These are phyloP conservation scores for Onychomys torridus DNA, from an alignment of 2,797 vertebrate species.

Conservation along the genomic window DNA sequence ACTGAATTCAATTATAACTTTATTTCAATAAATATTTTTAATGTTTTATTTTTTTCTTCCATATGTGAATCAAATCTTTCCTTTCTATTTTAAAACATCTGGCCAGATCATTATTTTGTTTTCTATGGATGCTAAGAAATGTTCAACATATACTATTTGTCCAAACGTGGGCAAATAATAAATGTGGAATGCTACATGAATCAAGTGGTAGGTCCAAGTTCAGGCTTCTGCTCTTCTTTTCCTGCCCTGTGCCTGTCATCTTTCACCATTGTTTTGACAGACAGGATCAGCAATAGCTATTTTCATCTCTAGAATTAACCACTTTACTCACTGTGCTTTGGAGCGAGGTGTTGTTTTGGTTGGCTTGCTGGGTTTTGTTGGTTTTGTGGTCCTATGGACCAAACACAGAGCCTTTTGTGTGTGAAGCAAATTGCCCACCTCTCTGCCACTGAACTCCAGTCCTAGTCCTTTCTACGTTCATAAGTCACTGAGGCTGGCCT, in stretches of 20 bases:
- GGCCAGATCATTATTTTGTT: background rate
- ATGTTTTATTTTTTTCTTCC: background rate
- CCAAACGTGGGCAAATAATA: background rate
- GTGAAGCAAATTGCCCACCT: background rate
- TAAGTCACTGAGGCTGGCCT: background rate
- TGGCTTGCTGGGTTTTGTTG: background rate
- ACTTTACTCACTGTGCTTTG: background rate
- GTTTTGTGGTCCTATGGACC: background rate
- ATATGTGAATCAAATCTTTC: background rate
- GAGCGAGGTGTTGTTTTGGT: background rate
- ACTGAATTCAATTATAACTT: background rate
- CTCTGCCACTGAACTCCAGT: background rate
- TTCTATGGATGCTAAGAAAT: background rate
- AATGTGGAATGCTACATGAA: background rate
- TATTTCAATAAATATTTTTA: slow-evolving; percentile 24
- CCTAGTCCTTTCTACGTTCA: background rate
- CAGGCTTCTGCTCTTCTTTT: background rate
- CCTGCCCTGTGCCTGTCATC: background rate
- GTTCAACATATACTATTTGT: background rate
- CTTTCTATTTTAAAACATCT: background rate
- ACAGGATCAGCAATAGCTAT: too few species aligned
- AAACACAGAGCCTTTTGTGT: background rate
- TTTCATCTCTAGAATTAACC: background rate
- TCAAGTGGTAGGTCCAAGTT: background rate
- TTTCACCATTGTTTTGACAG: background rate